phyloP scores from a whole-genome alignment of 2,888 invertebrate species.

The Nemoura dubitans region DNA sequence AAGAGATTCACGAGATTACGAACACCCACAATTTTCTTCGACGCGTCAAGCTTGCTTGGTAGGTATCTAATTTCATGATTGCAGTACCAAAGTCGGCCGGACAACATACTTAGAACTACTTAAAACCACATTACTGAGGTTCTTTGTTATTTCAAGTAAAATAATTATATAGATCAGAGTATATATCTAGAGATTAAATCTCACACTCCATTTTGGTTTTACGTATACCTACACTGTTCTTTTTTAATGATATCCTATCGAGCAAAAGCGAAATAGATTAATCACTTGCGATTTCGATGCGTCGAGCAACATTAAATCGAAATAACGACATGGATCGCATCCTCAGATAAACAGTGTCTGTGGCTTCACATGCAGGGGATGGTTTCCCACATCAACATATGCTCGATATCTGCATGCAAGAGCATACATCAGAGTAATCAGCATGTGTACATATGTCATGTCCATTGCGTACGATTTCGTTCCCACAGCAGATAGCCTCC shows the following conservation, averaged over 20 bases:
- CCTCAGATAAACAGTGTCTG: background rate
- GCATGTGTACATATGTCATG: background rate
- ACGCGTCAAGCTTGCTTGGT: background rate
- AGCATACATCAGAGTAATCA: background rate
- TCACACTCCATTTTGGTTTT: background rate
- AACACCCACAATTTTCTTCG: background rate
- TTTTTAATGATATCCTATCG: constrained; percentile 12
- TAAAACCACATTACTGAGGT: background rate
- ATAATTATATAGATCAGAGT: background rate
- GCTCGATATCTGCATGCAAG: background rate
- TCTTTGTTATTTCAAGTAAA: constrained; percentile 12
- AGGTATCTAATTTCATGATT: constrained; percentile 4
- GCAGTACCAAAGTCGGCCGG: background rate
- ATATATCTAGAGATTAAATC: background rate
- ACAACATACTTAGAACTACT: constrained; percentile 3
- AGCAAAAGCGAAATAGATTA: background rate
- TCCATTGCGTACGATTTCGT: background rate
- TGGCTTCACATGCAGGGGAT: background rate
- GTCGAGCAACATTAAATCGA: background rate
- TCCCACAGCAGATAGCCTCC: background rate
- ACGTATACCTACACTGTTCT: background rate
- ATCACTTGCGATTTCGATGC: background rate
- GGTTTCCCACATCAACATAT: background rate
- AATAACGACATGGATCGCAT: background rate
- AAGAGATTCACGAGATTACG: background rate